A percentile compares a stretch with the other conserved stretches of the same genome.
phyloP scores from a whole-genome alignment of 2,797 vertebrate species.

The Potorous gilbertii region DNA sequence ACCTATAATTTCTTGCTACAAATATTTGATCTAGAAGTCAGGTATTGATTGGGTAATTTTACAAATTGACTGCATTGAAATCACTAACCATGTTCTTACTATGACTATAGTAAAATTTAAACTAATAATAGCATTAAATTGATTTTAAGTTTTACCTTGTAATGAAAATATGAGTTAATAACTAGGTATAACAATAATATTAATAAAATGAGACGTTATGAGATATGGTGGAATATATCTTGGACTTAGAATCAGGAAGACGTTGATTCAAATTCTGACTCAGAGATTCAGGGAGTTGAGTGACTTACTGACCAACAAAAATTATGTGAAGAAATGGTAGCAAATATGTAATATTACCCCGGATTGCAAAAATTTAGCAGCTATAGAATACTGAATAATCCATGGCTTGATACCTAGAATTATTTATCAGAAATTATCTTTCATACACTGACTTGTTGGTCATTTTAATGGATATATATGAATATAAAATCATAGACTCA shows the following conservation, averaged over 20 bases:
- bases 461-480: background rate
- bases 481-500: background rate
- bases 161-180: background rate
- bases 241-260: background rate
- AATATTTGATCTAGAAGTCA: conserved; percentile 37
- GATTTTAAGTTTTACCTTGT: background rate
- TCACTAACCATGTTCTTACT: background rate
- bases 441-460: background rate
- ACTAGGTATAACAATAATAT: background rate
- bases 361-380: background rate
- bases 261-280: background rate
- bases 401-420: background rate
- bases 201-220: background rate
- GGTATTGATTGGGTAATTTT: conserved; percentile 13
- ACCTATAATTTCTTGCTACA: background rate
- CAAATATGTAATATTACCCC: background rate
- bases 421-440: background rate
- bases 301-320: background rate
- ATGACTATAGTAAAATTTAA: background rate
- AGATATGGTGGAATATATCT: background rate
- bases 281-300: background rate
- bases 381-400: background rate
- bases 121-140: background rate
- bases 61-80: conserved; percentile 22
- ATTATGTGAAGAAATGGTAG: background rate